Evolutionary conservation across 2,797 vertebrate genomes (phyloP), one percentile per base, ranked within the genome.

Genomic region (Alcedo quadribrachys): DNA sequence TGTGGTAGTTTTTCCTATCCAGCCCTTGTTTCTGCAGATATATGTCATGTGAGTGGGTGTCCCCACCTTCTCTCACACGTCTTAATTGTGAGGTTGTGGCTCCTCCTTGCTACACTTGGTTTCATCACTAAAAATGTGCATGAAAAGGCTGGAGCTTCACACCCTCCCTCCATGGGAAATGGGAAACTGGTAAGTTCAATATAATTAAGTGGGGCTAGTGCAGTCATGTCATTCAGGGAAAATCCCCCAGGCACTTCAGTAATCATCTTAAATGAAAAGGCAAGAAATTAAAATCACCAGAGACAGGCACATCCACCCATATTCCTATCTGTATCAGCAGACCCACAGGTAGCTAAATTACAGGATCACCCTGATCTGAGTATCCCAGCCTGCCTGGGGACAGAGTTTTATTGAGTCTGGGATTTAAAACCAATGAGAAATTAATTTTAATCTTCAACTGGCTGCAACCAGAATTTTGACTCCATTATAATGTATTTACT

Each of bases 261-360:
- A 86, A 91, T 67, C 32, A 25, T 63, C 48, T 84, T 53, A 90
- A 90, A 71, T 84, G 68, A 86, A 91, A 92, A 13, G 11, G 13
- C 19, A 69, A 73, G 60, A 73, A 91, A 79, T 70, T 24, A 70
- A 88, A 81, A 66, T 55, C 46, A 83, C 17, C n/a, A 60, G 42
- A 89, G 33, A 30, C 32, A 79, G 69, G 17, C 37, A 54, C 33
- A 69, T 42, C 22, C 51, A 84, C 81, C 53, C 32, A 57, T 90
- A 43, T 62, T 32, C 24, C 15, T 60, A 9, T 50, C 10, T 71
- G 10, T 50, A 50, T 73, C 58, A 78, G 37, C 37, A 79, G 60
- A 62, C 27, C 43, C 60, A 86, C 5, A 53, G 10, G n/a, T 30
- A 62, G 58, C 73, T 48, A 84, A 81, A 76, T 12, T 35, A 10